phyloP scores from a whole-genome alignment of 2,113 vertebrate species.

The Gymnorhina tibicen region DNA sequence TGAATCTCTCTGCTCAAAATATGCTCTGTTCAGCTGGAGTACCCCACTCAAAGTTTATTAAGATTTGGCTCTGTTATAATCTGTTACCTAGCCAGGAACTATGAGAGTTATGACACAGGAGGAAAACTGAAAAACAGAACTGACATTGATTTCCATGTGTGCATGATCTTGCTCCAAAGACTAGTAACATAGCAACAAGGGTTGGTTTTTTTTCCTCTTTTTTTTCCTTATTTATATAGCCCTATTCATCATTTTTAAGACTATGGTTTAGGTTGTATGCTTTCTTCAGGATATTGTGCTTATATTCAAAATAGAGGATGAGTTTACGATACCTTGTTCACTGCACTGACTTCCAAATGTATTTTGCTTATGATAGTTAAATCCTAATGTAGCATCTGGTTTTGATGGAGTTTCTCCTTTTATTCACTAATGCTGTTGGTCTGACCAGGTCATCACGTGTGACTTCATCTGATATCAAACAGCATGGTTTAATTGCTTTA shows the following conservation, averaged over 20 bases:
- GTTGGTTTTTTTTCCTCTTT: background rate
- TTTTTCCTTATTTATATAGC: background rate
- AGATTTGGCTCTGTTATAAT: constrained; percentile 25
- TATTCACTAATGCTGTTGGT: background rate
- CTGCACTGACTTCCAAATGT: background rate
- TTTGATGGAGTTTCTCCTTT: constrained; percentile 44
- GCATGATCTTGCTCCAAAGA: constrained; percentile 27
- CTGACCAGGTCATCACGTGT: constrained; percentile 14
- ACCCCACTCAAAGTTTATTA: constrained; percentile 50
- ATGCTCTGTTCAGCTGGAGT: constrained; percentile 31
- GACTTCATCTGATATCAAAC: constrained; percentile 9
- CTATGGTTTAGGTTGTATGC: background rate
- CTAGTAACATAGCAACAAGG: constrained; percentile 46
- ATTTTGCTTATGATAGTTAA: background rate
- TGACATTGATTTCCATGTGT: constrained; percentile 54
- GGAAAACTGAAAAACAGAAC: constrained; percentile 38
- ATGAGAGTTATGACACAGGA: constrained; percentile 29
- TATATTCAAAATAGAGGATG: background rate
- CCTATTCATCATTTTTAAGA: background rate
- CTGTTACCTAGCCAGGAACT: constrained; percentile 33
- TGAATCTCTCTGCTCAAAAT: constrained; percentile 4
- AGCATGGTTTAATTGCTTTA: constrained; percentile 14
- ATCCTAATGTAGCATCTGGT: constrained; percentile 34
- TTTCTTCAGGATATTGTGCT: background rate
- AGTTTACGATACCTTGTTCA: background rate